phyloP scores from a whole-genome alignment of 2,113 vertebrate genomes.

The Chloropsis hardwickii region DNA sequence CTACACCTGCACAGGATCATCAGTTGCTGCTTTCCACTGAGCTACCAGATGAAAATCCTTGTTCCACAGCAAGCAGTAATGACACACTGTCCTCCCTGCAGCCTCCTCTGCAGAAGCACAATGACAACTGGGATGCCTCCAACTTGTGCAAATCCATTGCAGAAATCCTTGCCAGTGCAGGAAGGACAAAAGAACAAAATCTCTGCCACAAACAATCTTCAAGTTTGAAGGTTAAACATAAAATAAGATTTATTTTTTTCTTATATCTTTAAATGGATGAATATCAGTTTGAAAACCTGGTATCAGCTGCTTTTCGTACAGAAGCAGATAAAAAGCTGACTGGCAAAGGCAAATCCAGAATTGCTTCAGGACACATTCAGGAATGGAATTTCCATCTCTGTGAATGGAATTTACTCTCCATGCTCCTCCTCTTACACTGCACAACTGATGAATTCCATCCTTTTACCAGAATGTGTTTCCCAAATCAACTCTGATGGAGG shows the following conservation, averaged over 20 bases:
- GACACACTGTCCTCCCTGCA: neutral
- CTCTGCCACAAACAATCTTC: neutral
- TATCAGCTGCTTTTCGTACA: neutral
- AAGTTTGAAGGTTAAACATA: neutral
- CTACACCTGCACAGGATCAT: neutral
- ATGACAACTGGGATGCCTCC: neutral
- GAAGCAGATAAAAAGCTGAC: neutral
- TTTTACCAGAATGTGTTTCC: rapidly evolving
- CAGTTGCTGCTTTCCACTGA: neutral
- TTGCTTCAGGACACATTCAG: neutral
- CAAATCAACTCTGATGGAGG: neutral
- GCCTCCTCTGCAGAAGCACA: neutral
- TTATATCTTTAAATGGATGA: neutral
- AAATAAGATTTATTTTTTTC: neutral
- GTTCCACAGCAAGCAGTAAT: constrained; percentile 4
- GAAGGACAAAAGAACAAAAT: neutral
- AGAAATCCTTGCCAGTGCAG: neutral
- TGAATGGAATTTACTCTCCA: neutral
- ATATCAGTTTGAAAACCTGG: neutral
- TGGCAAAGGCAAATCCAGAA: neutral
- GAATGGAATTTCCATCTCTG: neutral
- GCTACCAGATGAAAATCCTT: constrained; percentile 15
- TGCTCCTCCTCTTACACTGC: neutral
- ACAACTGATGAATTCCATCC: neutral
- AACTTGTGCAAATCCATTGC: neutral